A percentile compares a stretch with the other conserved stretches of the same genome.
phyloP scores from a whole-genome alignment of 2,888 invertebrate genomes.

The Diabrotica balteata region DNA sequence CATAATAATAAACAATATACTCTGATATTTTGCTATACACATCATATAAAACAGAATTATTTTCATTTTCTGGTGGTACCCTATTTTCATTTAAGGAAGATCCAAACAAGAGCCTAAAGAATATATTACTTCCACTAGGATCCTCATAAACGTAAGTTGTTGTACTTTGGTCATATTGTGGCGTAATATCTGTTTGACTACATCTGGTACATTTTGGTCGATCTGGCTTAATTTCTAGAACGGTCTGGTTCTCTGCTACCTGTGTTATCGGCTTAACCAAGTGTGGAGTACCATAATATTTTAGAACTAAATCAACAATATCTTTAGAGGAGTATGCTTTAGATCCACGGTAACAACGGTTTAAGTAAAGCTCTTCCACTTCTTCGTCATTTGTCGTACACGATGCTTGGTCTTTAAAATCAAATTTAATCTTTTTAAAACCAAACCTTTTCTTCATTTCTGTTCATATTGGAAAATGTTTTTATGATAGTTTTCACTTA shows the following conservation, averaged over 20 bases:
- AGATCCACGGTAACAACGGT: neutral
- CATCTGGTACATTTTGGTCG: no score
- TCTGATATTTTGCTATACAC: no score
- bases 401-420: neutral
- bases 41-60: no score
- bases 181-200: no score
- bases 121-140: neutral
- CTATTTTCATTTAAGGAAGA: no score
- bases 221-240: neutral
- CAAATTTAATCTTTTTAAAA: neutral
- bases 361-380: conserved; percentile 5
- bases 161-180: conserved; percentile 18
- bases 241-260: neutral
- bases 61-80: no score
- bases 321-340: conserved; percentile 9
- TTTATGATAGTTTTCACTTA: no score
- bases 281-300: conserved; percentile 16
- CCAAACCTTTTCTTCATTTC: conserved; percentile 6
- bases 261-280: neutral
- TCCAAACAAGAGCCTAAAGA: neutral
- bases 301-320: conserved; percentile 15
- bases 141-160: conserved; percentile 1
- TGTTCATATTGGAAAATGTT: neutral
- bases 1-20: no score
- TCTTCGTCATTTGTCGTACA: neutral